Percentiles rank a stretch among this genome's conserved stretches.
phyloP scores from a whole-genome alignment of 2,888 invertebrate species.

The Hirtodrosophila cameraria region DNA sequence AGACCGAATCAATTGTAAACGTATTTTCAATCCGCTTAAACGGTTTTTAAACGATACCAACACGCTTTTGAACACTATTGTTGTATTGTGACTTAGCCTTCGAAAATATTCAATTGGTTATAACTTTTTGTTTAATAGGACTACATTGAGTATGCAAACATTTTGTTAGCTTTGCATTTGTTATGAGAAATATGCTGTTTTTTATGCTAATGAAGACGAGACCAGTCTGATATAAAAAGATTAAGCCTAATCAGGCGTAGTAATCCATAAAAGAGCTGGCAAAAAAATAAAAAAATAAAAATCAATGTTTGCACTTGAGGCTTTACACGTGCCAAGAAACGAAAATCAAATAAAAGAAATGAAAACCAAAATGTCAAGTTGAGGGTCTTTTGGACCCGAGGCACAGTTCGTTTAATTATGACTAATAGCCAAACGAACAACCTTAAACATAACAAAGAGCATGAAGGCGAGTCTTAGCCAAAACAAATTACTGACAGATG shows the following conservation, averaged over 20 bases:
- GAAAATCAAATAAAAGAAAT: constrained; percentile 9
- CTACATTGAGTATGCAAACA: constrained; percentile 16
- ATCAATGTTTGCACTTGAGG: constrained; percentile 26
- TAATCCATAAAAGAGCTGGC: constrained; percentile 15
- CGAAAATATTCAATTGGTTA: constrained; percentile 35
- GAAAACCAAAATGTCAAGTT: constrained; percentile 49
- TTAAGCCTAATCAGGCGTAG: constrained; percentile 26
- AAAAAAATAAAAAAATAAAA: neutral
- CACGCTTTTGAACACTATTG: neutral
- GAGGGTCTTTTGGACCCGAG: constrained; percentile 43
- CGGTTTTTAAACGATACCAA: neutral
- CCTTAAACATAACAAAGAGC: constrained; percentile 29
- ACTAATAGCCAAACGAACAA: constrained; percentile 57
- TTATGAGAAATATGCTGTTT: constrained; percentile 20
- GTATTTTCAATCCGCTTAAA: too few relatives aligned
- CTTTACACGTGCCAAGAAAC: constrained; percentile 28
- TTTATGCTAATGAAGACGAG: constrained; percentile 36
- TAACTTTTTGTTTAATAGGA: constrained; percentile 24
- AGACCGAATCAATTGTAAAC: neutral
- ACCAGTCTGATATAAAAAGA: constrained; percentile 19
- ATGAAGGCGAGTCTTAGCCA: neutral
- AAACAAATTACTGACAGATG: constrained; percentile 2
- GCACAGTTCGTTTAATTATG: constrained; percentile 62
- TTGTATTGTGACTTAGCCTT: constrained; percentile 28
- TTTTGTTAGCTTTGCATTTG: constrained; percentile 25